phyloP scores from a whole-genome alignment of 2,888 invertebrate species.

The Hypsopygia costalis region DNA sequence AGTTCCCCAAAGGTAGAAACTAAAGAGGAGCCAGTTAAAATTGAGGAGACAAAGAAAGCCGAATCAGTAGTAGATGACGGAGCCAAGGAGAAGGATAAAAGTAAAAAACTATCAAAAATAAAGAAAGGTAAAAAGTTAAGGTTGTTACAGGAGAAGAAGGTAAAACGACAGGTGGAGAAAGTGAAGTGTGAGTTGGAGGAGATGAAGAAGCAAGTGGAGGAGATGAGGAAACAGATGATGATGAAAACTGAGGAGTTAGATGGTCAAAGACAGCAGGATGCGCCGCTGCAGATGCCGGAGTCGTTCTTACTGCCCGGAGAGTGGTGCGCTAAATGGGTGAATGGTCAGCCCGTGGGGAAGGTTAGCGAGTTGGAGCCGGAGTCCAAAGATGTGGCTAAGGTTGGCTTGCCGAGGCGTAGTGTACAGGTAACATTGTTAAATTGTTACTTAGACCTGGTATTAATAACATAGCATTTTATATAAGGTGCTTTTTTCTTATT shows the following conservation, averaged over 20 bases:
- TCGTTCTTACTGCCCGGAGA: conserved; percentile 69
- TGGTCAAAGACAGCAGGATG: conserved; percentile 20
- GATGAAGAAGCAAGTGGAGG: conserved; percentile 61
- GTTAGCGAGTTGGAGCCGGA: conserved; percentile 66
- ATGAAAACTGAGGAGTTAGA: conserved; percentile 38
- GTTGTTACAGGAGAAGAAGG: conserved; percentile 50
- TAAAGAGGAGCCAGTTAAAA: conserved; percentile 19
- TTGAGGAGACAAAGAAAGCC: conserved; percentile 12
- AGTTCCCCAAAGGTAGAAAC: conserved; percentile 30
- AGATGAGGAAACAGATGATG: conserved; percentile 58
- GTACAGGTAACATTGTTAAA: conserved; percentile 48
- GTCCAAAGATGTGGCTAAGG: conserved; percentile 58
- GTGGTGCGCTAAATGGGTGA: conserved; percentile 86
- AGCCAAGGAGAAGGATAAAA: conserved; percentile 24
- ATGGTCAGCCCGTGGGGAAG: conserved; percentile 84
- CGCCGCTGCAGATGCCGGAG: conserved; percentile 39
- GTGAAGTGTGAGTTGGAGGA: conserved; percentile 56
- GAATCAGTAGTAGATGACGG: conserved; percentile 10
- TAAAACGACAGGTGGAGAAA: conserved; percentile 57
- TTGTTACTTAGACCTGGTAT: too few species aligned
- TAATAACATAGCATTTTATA: too few species aligned
- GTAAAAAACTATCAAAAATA: conserved; percentile 37
- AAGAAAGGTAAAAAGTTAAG: conserved; percentile 52
- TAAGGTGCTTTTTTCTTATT: too few species aligned
- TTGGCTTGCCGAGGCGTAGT: conserved; percentile 58